Base-by-base conservation (phyloP, 2,113 vertebrate species). In the Bostrychus sinensis region DNA sequence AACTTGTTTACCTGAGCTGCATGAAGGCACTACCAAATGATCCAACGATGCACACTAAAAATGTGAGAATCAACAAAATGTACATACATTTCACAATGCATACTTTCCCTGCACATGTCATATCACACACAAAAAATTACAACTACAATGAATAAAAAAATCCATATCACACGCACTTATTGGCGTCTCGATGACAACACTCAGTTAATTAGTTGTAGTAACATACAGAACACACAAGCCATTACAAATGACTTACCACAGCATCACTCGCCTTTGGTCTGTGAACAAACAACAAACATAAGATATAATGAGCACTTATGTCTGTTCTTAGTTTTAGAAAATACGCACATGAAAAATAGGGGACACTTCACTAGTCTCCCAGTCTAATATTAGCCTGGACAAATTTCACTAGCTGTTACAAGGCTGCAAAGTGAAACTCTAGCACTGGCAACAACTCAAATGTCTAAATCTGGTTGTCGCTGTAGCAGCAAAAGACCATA, bases 331-430 rank as follows among this genome's bases (percentile, higher is more conserved):
- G 70, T 83, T 78, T 79, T 59, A 60, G 78, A 68, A 75, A 79
- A 83, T 56, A 77, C 82, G 80, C 66, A 78, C 9, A 41, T 65
- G 77, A 75, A 75, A 71, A 62, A 68, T 54, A 28, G 43, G 23
- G 72, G 83, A 83, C 75, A 67, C 75, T 50, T 57, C 79, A 72
- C 65, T 42, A 65, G 74, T 83, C 82, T 75, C 70, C 38, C 79
- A 72, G 75, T 89, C 93, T 95, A 94, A 93, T 90, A 93, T 93
- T 92, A 95, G 93, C 58, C 66, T 2, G 3, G 71, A 85, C 89
- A 90, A 78, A 84, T 89, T 92, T 93, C 86, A 88, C 88, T 77
- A 37, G 79, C 42, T 69, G 77, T 71, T 81, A 77, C 56, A 72
- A 67, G 34, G 13, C 67, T 16, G 64, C 14, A 4, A 66, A 68